These are phyloP conservation scores for Spodoptera litura DNA, from an alignment of 1,140 invertebrate species.

Conservation along the genomic window DNA sequence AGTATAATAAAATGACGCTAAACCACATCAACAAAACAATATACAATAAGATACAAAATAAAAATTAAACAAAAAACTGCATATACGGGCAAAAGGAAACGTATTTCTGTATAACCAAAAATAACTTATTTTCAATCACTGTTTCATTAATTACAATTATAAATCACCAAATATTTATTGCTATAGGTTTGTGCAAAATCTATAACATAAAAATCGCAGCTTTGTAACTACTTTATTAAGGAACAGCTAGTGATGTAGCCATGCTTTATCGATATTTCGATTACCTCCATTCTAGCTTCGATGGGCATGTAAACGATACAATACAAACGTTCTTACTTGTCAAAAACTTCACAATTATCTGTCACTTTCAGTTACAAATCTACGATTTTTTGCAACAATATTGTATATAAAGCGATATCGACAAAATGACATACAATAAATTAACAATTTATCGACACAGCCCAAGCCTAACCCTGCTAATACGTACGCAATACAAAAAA, in stretches of 20 bases:
- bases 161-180: conserved; percentile 25
- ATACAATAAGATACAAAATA: conserved; percentile 24
- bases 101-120: conserved; percentile 28
- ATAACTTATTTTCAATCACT: conserved; percentile 34
- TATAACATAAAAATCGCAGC: conserved; percentile 10
- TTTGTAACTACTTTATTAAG: conserved; percentile 19
- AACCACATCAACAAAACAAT: conserved; percentile 16
- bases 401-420: conserved; percentile 16
- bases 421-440: conserved; percentile 30
- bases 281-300: too few species aligned
- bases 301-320: too few species aligned
- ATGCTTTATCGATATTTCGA: too few species aligned
- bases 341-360: background rate
- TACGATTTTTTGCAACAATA: conserved; percentile 25
- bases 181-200: conserved; percentile 31
- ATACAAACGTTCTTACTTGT: too few species aligned
- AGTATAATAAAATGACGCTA: conserved; percentile 4
- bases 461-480: conserved; percentile 34
- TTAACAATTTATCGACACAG: conserved; percentile 45
- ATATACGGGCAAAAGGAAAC: conserved; percentile 8
- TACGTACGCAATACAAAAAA: conserved; percentile 36
- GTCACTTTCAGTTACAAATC: conserved; percentile 23
- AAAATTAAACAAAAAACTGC: conserved; percentile 7
- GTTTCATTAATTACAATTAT: conserved; percentile 16
- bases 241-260: background rate